Conservation (phyloP, 1,140 invertebrate species). For the Artemia franciscana region DNA sequence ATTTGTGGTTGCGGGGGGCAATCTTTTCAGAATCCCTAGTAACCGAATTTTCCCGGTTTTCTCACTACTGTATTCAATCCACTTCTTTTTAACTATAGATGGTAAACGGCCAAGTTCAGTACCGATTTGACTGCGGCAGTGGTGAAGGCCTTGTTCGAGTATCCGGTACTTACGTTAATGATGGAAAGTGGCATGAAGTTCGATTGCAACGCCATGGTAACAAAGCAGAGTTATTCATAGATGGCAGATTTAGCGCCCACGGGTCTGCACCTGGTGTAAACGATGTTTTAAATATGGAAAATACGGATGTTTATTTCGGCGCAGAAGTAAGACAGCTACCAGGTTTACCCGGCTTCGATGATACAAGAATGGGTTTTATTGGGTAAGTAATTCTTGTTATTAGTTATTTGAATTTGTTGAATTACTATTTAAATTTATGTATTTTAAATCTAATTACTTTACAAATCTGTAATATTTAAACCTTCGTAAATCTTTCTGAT, state of each 20-base stretch:
- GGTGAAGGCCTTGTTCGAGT: slow-evolving; percentile 66
- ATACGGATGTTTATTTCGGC: slow-evolving; percentile 57
- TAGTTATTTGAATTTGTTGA: background rate
- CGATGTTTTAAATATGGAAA: slow-evolving; percentile 62
- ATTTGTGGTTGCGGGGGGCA: too few species aligned
- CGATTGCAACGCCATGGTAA: slow-evolving; percentile 53
- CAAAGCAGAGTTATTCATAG: slow-evolving; percentile 47
- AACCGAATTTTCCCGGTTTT: too few species aligned
- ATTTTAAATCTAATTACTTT: background rate
- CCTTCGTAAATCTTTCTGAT: too few species aligned
- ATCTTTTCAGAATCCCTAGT: too few species aligned
- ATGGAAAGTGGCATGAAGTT: slow-evolving; percentile 75
- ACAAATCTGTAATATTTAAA: background rate
- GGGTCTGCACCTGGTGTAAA: slow-evolving; percentile 54
- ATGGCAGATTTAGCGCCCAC: slow-evolving; percentile 47
- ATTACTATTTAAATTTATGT: background rate
- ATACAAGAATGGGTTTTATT: slow-evolving; percentile 29
- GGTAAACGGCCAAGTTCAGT: slow-evolving; percentile 56
- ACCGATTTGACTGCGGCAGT: slow-evolving; percentile 68
- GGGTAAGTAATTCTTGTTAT: slow-evolving; percentile 6
- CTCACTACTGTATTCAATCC: too few species aligned
- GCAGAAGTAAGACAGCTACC: slow-evolving; percentile 52
- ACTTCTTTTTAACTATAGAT: slow-evolving; percentile 23
- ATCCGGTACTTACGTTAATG: slow-evolving; percentile 43
- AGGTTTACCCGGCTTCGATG: slow-evolving; percentile 36